Percentiles rank a stretch among this genome's conserved stretches.
phyloP scores from a whole-genome alignment of 1,140 invertebrate species.

The Belonocnema kinseyi region DNA sequence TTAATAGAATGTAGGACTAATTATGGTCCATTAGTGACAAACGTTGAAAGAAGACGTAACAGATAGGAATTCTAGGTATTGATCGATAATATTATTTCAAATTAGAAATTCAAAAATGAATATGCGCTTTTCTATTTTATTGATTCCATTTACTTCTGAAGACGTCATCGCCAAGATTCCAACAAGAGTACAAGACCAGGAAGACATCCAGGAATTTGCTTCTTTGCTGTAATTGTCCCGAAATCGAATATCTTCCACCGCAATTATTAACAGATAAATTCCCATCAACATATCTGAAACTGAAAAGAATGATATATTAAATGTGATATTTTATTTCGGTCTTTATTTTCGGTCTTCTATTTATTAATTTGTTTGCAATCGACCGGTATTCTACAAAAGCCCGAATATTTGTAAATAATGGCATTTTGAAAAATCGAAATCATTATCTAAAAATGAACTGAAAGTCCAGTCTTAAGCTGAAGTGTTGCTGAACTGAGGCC shows the following conservation, averaged over 20 bases:
- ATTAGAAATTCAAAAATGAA: no score
- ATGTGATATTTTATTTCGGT: no score
- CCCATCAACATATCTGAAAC: slow-evolving; percentile 89
- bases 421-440: no score
- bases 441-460: no score
- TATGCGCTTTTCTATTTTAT: no score
- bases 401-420: no score
- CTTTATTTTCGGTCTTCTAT: no score
- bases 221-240: slow-evolving; percentile 80
- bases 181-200: slow-evolving; percentile 80
- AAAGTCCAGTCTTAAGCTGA: no score
- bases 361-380: no score
- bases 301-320: slow-evolving; percentile 54
- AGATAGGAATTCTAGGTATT: neutral
- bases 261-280: slow-evolving; percentile 84
- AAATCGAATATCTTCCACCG: slow-evolving; percentile 80
- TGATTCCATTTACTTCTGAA: slow-evolving; percentile 77
- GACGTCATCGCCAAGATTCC: slow-evolving; percentile 83
- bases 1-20: neutral
- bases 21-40: neutral
- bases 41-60: neutral
- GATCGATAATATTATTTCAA: no score
- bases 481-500: no score
- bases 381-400: no score
- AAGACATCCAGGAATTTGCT: slow-evolving; percentile 82